These are phyloP conservation scores for Dynastes tityus DNA, from an alignment of 2,888 invertebrate genomes.

Conservation along the genomic window DNA sequence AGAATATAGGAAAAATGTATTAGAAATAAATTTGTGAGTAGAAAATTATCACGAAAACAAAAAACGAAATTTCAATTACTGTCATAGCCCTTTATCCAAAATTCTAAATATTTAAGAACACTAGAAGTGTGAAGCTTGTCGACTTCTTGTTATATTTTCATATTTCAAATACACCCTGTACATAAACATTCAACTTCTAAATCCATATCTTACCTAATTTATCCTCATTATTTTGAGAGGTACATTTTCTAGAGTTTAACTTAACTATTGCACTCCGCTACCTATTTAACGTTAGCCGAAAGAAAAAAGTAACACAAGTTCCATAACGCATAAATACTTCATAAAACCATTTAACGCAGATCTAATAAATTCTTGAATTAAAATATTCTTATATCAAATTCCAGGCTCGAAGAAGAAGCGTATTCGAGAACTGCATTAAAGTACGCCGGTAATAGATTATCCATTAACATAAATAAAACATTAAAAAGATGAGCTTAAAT, in stretches of 20 bases:
- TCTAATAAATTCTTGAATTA: slow-evolving; percentile 5
- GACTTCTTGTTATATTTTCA: too few species aligned
- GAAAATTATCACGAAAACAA: neutral
- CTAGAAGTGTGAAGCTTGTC: too few species aligned
- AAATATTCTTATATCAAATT: slow-evolving; percentile 9
- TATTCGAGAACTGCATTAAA: slow-evolving; percentile 12
- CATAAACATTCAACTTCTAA: neutral
- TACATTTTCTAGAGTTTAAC: neutral
- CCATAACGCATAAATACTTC: slow-evolving; percentile 2
- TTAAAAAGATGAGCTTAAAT: neutral
- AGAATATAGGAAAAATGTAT: neutral
- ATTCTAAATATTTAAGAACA: too few species aligned
- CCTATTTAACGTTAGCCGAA: neutral
- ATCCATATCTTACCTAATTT: neutral
- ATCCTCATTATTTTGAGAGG: neutral
- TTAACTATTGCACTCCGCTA: neutral
- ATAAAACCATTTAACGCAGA: neutral
- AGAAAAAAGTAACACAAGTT: neutral
- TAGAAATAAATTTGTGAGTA: neutral
- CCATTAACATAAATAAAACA: slow-evolving; percentile 8
- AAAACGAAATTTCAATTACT: too few species aligned
- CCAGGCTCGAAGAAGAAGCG: neutral
- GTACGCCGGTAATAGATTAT: neutral
- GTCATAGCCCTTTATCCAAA: too few species aligned
- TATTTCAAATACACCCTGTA: too few species aligned